phyloP scores from a whole-genome alignment of 2,797 vertebrate genomes.

The Gastrophryne carolinensis region DNA sequence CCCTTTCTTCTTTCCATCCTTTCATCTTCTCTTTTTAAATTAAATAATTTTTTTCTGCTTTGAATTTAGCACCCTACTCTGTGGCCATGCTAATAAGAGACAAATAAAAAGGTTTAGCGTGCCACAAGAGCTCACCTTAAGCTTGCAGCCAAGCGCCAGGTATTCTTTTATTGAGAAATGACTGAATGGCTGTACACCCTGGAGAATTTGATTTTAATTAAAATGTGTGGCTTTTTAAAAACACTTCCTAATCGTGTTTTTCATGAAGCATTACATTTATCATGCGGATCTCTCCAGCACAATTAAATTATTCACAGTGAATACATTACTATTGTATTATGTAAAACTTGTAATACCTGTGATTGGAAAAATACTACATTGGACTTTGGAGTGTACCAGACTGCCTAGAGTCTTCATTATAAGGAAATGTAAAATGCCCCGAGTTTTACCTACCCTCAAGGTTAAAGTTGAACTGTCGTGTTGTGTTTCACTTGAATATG shows the following conservation, averaged over 20 bases:
- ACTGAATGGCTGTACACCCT: not conserved
- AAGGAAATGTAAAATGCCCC: constrained; percentile 30
- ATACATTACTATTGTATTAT: constrained; percentile 47
- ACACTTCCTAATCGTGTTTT: constrained; percentile 43
- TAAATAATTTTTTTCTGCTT: constrained; percentile 47
- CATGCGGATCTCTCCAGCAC: constrained; percentile 28
- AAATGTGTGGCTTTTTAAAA: constrained; percentile 38
- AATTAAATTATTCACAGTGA: constrained; percentile 46
- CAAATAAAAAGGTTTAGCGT: constrained; percentile 3
- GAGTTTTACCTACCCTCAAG: not conserved
- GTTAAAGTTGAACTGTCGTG: too few relatives aligned
- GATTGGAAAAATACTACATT: constrained; percentile 48
- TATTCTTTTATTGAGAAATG: not conserved
- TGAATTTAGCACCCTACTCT: constrained; percentile 35
- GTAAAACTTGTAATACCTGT: constrained; percentile 44
- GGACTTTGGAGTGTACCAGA: constrained; percentile 38
- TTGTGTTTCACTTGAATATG: too few relatives aligned
- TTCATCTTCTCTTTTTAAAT: constrained; percentile 53
- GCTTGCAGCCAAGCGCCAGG: not conserved
- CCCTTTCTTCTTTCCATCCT: constrained; percentile 52
- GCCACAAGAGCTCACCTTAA: constrained; percentile 27
- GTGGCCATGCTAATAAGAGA: constrained; percentile 31
- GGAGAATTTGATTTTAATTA: constrained; percentile 44
- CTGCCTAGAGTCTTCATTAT: constrained; percentile 31
- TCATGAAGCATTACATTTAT: constrained; percentile 35